Evolutionary conservation across 35 echinoderm and acorn worm species (phyloP), one percentile per base, ranked within the genome.

Genomic region (Heliocidaris tuberculata): DNA sequence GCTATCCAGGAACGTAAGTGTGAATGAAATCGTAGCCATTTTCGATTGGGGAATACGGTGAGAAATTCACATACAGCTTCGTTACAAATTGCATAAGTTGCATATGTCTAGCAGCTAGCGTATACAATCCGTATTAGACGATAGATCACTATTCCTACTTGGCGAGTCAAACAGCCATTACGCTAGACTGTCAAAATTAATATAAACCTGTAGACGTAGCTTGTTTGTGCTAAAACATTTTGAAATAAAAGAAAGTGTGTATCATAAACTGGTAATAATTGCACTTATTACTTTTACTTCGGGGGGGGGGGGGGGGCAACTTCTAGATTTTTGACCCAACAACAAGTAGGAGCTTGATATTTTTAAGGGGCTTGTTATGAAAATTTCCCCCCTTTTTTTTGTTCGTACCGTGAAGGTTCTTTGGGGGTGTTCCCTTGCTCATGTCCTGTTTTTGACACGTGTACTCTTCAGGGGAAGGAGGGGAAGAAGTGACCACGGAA

Each of bases 401-500:
- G 21, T 78, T 56, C 52, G 27, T 78, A n/a, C 21, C 65, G 21
- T 78, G 52, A 78, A 78, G 65, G 65, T n/a, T 78, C 19, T 78
- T 78, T 78, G 8, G 21, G 32, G 87, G 47, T 32, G 47, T 10
- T 59, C 50, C 48, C 91, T 93, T 49, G 16, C 24, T 31, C 91
- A 93, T 29, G 91, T 93, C 91, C 91, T 93, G 91, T 93, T 93
- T 59, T 7, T 59, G 91, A 93, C 48, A 32, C 50, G 31, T 52
- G 4, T 10, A 47, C 13, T 88, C 65, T n/a, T 9, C 29, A 93
- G 32, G 48, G 91, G 91, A 93, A 48, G 27, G 31, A 48, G 87
- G 31, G 16, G 65, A 8, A 78, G 21, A 48, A 13, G 29, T 52
- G 31, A 93, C 50, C 91, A 13, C 47, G 91, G 91, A 93, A 93